Conservation (phyloP, 2,888 invertebrate species). For the Eucera pruinosa region DNA sequence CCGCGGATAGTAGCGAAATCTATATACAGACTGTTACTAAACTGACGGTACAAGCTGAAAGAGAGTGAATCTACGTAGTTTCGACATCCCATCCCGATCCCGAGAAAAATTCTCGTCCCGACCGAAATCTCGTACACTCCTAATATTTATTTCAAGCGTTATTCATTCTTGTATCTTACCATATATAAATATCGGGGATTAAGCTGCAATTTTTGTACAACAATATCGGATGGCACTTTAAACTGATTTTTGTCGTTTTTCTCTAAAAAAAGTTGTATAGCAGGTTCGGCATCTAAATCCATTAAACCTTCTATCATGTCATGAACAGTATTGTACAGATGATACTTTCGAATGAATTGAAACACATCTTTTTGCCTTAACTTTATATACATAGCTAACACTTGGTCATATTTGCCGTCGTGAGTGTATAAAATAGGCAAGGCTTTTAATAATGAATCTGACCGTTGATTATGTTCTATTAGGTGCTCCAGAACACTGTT, state of each 20-base stretch:
- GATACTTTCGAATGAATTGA: slow-evolving; percentile 92
- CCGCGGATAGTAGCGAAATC: no score
- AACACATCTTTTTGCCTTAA: slow-evolving; percentile 96
- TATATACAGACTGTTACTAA: no score
- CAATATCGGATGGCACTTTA: slow-evolving; percentile 84
- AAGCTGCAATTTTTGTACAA: slow-evolving; percentile 91
- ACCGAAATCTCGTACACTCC: no score
- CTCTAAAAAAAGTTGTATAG: slow-evolving; percentile 92
- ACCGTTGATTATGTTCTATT: slow-evolving; percentile 88
- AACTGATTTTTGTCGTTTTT: no score
- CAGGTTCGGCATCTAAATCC: slow-evolving; percentile 92
- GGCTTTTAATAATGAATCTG: slow-evolving; percentile 92
- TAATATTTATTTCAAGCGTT: not conserved
- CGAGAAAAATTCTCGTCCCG: no score
- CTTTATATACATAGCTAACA: slow-evolving; percentile 94
- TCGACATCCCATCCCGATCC: no score
- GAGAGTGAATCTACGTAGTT: no score
- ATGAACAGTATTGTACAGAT: slow-evolving; percentile 92
- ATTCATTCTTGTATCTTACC: no score
- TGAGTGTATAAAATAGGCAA: slow-evolving; percentile 95
- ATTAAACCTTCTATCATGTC: slow-evolving; percentile 95
- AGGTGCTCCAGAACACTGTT: slow-evolving; percentile 94
- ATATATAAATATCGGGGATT: slow-evolving; percentile 91
- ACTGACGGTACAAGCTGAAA: no score
- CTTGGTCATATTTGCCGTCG: slow-evolving; percentile 95